Evolutionary conservation across 2,797 vertebrate genomes (phyloP).

Genomic region (Crax fasciolata): DNA sequence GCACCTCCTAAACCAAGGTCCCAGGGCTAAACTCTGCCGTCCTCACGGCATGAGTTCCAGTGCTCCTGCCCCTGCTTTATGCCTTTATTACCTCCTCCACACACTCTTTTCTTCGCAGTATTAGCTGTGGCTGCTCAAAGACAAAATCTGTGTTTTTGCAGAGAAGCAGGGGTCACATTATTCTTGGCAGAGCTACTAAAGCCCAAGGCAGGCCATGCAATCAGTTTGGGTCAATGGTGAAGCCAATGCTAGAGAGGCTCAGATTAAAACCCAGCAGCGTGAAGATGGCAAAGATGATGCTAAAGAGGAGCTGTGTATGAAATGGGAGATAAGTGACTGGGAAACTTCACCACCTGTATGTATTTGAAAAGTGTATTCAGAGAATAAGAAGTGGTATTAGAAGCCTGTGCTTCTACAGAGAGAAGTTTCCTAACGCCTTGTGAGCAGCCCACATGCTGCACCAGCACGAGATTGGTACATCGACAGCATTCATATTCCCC

Average conservation of each 20-base stretch:
- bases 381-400: neutral
- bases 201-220: neutral
- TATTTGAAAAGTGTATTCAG: neutral
- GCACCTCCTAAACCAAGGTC: accelerated
- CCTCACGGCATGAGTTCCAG: accelerated
- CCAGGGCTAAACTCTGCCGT: neutral
- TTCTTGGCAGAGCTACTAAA: neutral
- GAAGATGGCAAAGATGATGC: neutral
- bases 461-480: neutral
- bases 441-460: neutral
- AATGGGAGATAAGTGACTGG: neutral
- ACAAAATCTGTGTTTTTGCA: neutral
- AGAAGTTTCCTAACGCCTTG: neutral
- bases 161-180: neutral
- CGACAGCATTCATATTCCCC: neutral
- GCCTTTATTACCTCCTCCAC: neutral
- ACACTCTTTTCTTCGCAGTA: neutral
- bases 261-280: neutral
- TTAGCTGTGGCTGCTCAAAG: neutral
- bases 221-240: neutral
- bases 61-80: neutral
- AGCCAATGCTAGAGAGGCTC: neutral
- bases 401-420: neutral
- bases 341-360: neutral
- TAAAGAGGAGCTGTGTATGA: neutral